These are phyloP conservation scores for Sciurus vulgaris DNA, from an alignment of 2,797 vertebrate species.

Conservation along the genomic window DNA sequence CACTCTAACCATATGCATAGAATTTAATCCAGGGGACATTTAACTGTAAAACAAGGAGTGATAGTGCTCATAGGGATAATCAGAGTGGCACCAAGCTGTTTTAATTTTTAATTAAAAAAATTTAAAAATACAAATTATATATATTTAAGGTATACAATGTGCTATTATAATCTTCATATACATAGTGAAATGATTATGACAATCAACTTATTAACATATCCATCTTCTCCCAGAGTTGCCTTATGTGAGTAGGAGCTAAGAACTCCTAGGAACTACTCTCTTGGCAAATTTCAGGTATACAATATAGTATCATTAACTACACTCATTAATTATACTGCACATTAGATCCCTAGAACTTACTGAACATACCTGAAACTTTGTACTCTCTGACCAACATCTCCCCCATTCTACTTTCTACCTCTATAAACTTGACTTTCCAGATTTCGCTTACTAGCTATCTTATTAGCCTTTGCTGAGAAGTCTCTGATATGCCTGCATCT, in stretches of 20 bases:
- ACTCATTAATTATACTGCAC: not conserved
- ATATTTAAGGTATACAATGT: not conserved
- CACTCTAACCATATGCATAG: not conserved
- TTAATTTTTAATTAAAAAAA: not conserved
- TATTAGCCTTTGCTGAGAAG: not conserved
- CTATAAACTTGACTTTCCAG: not conserved
- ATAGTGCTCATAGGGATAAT: not conserved
- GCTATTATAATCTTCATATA: not conserved
- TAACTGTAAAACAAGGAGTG: not conserved
- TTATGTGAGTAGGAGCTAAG: not conserved
- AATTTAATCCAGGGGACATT: slow-evolving; percentile 5
- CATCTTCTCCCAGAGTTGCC: not conserved
- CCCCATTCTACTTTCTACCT: too few species aligned
- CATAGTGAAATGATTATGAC: not conserved
- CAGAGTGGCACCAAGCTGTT: not conserved
- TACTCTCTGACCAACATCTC: too few species aligned
- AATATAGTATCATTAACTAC: not conserved
- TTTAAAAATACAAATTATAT: not conserved
- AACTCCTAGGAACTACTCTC: not conserved
- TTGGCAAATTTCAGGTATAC: not conserved
- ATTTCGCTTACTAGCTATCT: not conserved
- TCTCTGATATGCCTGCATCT: not conserved
- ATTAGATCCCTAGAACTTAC: not conserved
- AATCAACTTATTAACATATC: not conserved
- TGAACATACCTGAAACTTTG: not conserved